phyloP scores from a whole-genome alignment of 2,797 vertebrate species.

The Emydoidea blandingii region DNA sequence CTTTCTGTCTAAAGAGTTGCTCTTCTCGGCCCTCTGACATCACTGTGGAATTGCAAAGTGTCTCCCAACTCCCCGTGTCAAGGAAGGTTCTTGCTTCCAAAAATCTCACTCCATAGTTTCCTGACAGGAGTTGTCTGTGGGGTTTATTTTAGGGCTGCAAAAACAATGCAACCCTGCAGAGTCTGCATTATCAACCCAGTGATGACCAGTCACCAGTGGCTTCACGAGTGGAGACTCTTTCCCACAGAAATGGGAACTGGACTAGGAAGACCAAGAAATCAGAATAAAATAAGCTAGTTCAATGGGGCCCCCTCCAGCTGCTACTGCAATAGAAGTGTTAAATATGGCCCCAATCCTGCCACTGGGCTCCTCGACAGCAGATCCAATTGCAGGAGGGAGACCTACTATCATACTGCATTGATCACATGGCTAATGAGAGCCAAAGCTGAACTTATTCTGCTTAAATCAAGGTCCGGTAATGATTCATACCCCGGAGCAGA shows the following conservation, averaged over 20 bases:
- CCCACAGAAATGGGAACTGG: not conserved
- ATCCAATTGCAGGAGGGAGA: not conserved
- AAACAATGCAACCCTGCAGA: too few species aligned
- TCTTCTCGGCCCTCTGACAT: too few species aligned
- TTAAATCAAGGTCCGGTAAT: not conserved
- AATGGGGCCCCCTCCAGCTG: not conserved
- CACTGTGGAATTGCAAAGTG: too few species aligned
- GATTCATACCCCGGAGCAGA: not conserved
- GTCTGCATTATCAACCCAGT: not conserved
- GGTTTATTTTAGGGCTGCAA: too few species aligned
- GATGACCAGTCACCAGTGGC: not conserved
- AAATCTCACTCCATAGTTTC: not conserved
- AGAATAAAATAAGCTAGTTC: not conserved
- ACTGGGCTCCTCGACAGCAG: not conserved
- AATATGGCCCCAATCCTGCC: not conserved
- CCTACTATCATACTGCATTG: not conserved
- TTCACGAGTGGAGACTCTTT: not conserved
- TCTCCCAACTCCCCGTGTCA: too few species aligned
- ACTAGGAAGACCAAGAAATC: not conserved
- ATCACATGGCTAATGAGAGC: not conserved
- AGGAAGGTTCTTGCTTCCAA: not conserved
- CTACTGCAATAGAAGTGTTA: not conserved
- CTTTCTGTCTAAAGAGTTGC: too few species aligned
- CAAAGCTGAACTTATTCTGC: not conserved
- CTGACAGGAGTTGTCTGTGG: too few species aligned